phyloP scores from a whole-genome alignment of 2,797 vertebrate species.

The Remorina albescens region DNA sequence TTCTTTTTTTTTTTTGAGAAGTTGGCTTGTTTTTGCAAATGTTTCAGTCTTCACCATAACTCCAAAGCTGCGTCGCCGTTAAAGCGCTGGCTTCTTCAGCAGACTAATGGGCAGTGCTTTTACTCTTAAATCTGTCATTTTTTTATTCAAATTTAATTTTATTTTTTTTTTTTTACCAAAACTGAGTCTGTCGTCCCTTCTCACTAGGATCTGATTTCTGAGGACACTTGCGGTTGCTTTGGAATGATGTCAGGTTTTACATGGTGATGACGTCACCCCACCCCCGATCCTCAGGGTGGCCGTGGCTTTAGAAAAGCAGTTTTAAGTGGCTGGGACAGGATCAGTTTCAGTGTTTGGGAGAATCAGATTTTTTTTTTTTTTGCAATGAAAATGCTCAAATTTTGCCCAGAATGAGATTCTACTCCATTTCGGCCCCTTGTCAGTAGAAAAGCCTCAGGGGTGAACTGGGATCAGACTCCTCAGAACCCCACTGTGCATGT shows the following conservation, averaged over 20 bases:
- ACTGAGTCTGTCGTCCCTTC: conserved; percentile 39
- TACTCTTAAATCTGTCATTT: conserved; percentile 28
- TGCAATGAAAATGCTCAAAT: conserved; percentile 32
- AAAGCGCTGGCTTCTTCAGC: conserved; percentile 21
- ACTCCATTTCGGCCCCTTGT: conserved; percentile 43
- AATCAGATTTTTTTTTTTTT: conserved; percentile 33
- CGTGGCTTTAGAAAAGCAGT: conserved; percentile 36
- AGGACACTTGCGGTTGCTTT: conserved; percentile 73
- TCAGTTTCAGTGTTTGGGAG: conserved; percentile 47
- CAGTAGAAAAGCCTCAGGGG: conserved; percentile 59
- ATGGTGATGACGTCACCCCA: conserved; percentile 66
- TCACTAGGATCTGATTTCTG: conserved; percentile 68
- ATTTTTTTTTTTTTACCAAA: conserved; percentile 39
- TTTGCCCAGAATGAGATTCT: conserved; percentile 31
- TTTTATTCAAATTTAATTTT: too few relatives aligned
- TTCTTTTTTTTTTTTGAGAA: too few relatives aligned
- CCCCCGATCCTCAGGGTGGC: conserved; percentile 45
- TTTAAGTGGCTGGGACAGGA: conserved; percentile 51
- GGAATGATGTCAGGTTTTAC: conserved; percentile 71
- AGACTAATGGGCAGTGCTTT: conserved; percentile 7
- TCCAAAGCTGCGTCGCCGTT: conserved; percentile 6
- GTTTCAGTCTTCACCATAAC: conserved; percentile 2
- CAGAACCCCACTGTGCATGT: conserved; percentile 59
- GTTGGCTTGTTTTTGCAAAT: conserved; percentile 6
- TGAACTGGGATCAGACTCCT: conserved; percentile 69